Base-by-base conservation (phyloP, 2,888 invertebrate species). In the Congeria kusceri region DNA sequence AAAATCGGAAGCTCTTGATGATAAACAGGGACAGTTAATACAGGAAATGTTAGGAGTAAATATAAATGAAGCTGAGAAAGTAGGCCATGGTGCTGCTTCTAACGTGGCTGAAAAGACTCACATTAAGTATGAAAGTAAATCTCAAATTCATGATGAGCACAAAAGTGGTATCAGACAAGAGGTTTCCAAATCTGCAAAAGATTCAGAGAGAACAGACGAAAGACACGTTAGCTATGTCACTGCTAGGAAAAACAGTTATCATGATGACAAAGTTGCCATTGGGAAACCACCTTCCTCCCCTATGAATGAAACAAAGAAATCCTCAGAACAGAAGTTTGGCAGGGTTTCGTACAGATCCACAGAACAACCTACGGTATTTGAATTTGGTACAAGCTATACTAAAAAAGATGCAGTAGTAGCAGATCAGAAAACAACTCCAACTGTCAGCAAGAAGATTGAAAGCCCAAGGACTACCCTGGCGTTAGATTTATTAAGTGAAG, bases 221-320 rank as follows among this genome's bases (percentile, higher is more conserved):
- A 47, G 13, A 47, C 28, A 29, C n/a, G 39, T 25, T 29, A n/a
- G n/a, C n/a, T n/a, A n/a, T n/a, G n/a, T n/a, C n/a, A n/a, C n/a
- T n/a, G 39, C n/a, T 27, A 59, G 39, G 15, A 9, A 15, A 13
- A 39, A 39, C 1, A 39, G 39, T 39, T 11, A 15, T 13, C 39
- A 28, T 13, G 39, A 27, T 23, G 72, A 72, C 7, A 56, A 29
- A 28, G 29, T 44, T 27, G 44, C 27, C 18, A 15, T 39, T n/a
- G 56, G 47, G 9, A 83, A 80, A 61, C 79, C 83, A 20, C 77
- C 80, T 20, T 70, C 76, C 20, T 83, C 83, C 44, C 80, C 83
- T 15, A 77, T 75, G 25, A 67, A 53, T 47, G 83, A 83, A 56
- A 80, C 78, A 59, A 75, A 72, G 44, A 80, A 67, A 64, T 53